Evolutionary conservation across 2,888 invertebrate species (phyloP).

Genomic region (Amphimallon solstitiale): DNA sequence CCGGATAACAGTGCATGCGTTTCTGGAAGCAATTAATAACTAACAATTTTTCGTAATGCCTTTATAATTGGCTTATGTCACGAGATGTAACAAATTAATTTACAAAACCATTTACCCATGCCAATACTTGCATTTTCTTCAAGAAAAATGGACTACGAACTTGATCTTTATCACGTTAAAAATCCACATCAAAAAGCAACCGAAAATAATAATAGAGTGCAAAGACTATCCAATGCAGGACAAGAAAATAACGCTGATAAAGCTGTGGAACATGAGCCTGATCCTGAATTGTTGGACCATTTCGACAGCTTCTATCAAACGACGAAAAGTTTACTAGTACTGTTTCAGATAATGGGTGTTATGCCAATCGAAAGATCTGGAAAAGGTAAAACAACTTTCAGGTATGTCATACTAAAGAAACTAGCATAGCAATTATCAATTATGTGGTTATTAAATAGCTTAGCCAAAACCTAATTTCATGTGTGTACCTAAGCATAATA

Average conservation of each 20-base stretch:
- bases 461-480: too few species aligned
- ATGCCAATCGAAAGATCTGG: conserved; percentile 79
- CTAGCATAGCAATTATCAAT: too few species aligned
- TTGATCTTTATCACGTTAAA: conserved; percentile 29
- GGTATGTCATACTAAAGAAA: conserved; percentile 47
- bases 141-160: conserved; percentile 16
- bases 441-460: too few species aligned
- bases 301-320: conserved; percentile 78
- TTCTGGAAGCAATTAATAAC: conserved; percentile 50
- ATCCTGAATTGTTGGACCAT: conserved; percentile 69
- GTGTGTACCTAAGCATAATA: not conserved
- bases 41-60: conserved; percentile 45
- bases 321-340: conserved; percentile 74
- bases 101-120: not conserved
- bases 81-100: conserved; percentile 46
- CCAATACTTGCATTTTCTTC: not conserved
- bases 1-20: conserved; percentile 47
- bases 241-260: conserved; percentile 41
- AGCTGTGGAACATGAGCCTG: conserved; percentile 52
- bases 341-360: conserved; percentile 80
- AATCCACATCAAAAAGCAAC: conserved; percentile 53
- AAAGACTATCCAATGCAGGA: conserved; percentile 45
- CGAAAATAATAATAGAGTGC: conserved; percentile 44
- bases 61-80: conserved; percentile 50
- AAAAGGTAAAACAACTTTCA: conserved; percentile 63